Evolutionary conservation across 2,888 invertebrate species (phyloP).

Genomic region (Diploptera punctata): DNA sequence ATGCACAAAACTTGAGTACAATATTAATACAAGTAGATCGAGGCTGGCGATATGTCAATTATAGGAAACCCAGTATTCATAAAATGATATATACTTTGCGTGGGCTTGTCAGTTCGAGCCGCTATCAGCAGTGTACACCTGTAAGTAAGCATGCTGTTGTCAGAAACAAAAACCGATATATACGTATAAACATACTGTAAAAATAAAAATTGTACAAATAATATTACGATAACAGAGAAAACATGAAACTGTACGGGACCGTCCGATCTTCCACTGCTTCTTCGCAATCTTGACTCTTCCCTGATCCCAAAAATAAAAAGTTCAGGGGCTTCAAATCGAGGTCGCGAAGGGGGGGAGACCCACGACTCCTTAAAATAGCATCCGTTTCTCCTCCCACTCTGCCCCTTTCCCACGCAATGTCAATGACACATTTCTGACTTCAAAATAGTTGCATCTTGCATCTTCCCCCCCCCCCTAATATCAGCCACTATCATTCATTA

Average conservation of each 20-base stretch:
- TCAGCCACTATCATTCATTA: neutral
- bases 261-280: neutral
- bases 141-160: too few species aligned
- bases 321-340: slow-evolving; percentile 39
- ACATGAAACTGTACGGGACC: neutral
- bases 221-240: too few species aligned
- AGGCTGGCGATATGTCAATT: too few species aligned
- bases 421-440: slow-evolving; percentile 31
- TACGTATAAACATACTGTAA: too few species aligned
- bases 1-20: too few species aligned
- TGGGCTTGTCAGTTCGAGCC: too few species aligned
- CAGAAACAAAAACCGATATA: too few species aligned
- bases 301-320: slow-evolving; percentile 40
- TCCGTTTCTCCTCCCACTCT: neutral
- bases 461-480: neutral
- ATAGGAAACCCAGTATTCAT: too few species aligned
- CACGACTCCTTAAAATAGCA: slow-evolving; percentile 30
- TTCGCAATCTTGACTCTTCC: slow-evolving; percentile 22
- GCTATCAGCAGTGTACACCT: too few species aligned
- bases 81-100: too few species aligned
- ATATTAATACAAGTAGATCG: too few species aligned
- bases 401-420: slow-evolving; percentile 32
- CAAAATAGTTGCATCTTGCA: neutral
- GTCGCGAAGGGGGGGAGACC: slow-evolving; percentile 25
- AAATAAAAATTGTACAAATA: too few species aligned